Evolutionary conservation across 2,113 vertebrate genomes (phyloP), one percentile per base, ranked within the genome.

Genomic region (Bos indicus): DNA sequence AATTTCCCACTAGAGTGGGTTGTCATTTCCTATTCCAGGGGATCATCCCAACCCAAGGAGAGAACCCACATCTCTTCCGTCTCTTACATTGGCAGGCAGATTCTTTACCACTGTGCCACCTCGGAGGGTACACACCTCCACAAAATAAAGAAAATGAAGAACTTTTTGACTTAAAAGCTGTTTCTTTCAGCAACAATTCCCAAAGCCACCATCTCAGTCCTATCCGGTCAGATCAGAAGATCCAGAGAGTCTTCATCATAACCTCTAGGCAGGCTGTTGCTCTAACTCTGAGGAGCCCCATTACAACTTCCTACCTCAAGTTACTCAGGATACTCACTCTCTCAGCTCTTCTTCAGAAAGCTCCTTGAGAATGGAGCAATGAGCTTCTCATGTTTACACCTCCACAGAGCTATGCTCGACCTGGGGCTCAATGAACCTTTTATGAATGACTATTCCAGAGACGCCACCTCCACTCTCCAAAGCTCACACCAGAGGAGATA

Each of bases 321-420:
- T 14, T 80, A 71, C 26, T 82, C 36, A 64, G 40, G 12, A 54
- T 52, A 77, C 14, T 71, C 46, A 64, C 11, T 80, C 71, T 48
- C 30, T 97, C 93, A 82, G n/a, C 12, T 86, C 91, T 91, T 96
- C 48, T 81, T 90, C 12, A 60, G 52, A 91, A 95, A 95, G 60
- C 17, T 64, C 25, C 88, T 71, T 11, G 21, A 91, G 8, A 52
- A 9, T 12, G 9, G 11, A 33, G 26, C 26, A 85, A 78, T 15
- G 52, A 43, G 23, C 30, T 90, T 90, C 48, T 91, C 59, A 23
- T 43, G 28, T 16, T 52, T 82, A 60, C 4, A 77, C 8, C 46
- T 46, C 23, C 21, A 57, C 26, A 82, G 87, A 84, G 60, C 17
- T n/a, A 51, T 43, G 23, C 46, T 84, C 25, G 36, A 16, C 15